Base-by-base conservation (phyloP, 2,888 invertebrate species). In the Tolmerus cingulatus region DNA sequence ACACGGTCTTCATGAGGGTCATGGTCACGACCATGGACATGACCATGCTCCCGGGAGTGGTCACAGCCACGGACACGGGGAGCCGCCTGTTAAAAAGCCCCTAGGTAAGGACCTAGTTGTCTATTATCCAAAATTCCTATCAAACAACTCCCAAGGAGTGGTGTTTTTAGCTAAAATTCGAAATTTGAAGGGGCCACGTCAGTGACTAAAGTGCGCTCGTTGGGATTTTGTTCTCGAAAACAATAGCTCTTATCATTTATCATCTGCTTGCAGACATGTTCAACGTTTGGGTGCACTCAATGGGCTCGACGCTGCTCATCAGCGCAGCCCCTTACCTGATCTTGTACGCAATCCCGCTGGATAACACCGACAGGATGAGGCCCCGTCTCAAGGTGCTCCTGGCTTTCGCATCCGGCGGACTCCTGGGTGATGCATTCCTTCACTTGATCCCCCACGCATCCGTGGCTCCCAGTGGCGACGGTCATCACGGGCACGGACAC, bases 381-480 rank as follows among this genome's bases (percentile, higher is more conserved):
- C 96, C 98, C 0, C 93, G 98, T 57, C 93, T 99, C 8, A 99
- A 99, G 93, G 95, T 99, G 88, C 94, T 98, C 79, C 93, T 98
- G 77, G 97, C 98, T 19, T 98, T 98, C 93, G 98, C 98, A 0
- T 98, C 98, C 1, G 98, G 98, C 74, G 98, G 99, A 77, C 94
- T 99, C 16, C 94, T 99, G 0, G 99, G 99, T 8, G 99, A 99
- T 94, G 99, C 99, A 0, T 99, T 99, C 92, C 94, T 99, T 7
- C 99, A 99, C 93, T 94, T 99, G 89, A 99, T 99, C 91, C 99
- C 99, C 1, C 99, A 99, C 93, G 98, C 99, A 78, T 94, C 96
- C 40, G 94, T 94, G 89, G 95, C 95, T 0, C 94, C 94, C 87
- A 91, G 91, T 0, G 43, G 43, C 1, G 14, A 0, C 4, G 43